A percentile compares a stretch with the other conserved stretches of the same genome.
phyloP scores from a whole-genome alignment of 2,113 vertebrate genomes.

The Candoia aspera region DNA sequence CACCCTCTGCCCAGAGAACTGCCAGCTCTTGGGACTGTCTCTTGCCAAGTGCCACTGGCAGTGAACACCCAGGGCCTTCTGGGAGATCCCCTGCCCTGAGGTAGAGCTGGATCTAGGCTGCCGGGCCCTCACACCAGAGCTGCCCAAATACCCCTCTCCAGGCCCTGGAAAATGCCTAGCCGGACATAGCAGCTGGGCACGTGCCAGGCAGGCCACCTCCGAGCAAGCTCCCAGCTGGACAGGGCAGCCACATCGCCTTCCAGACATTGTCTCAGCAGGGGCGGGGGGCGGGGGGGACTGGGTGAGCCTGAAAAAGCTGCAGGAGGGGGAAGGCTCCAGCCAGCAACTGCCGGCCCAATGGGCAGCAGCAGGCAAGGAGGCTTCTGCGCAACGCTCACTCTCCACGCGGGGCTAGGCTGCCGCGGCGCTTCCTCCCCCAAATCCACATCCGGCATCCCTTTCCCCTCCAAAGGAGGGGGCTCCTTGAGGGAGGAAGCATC shows the following conservation, averaged over 20 bases:
- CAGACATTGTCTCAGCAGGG: not conserved
- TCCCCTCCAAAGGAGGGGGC: too few relatives aligned
- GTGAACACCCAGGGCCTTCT: not conserved
- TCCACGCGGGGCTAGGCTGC: not conserved
- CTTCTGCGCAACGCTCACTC: not conserved
- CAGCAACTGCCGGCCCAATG: constrained; percentile 28
- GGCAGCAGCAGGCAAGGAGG: not conserved
- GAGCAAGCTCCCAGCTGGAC: not conserved
- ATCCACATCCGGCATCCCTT: not conserved
- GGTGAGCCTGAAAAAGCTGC: constrained; percentile 24
- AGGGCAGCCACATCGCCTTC: too few relatives aligned
- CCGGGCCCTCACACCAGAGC: not conserved
- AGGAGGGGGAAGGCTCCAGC: fast-evolving
- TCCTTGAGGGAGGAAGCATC: not conserved
- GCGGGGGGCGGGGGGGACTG: not conserved
- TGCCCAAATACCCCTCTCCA: not conserved
- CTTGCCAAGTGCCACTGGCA: not conserved
- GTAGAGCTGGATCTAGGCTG: not conserved
- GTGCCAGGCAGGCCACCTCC: not conserved
- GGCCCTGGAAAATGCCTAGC: not conserved
- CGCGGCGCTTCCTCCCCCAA: not conserved
- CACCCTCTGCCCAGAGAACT: not conserved
- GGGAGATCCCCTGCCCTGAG: not conserved
- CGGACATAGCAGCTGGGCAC: not conserved
- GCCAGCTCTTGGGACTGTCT: not conserved